Conservation (phyloP, 2,797 vertebrate genomes). For the Ispidina lecontei region DNA sequence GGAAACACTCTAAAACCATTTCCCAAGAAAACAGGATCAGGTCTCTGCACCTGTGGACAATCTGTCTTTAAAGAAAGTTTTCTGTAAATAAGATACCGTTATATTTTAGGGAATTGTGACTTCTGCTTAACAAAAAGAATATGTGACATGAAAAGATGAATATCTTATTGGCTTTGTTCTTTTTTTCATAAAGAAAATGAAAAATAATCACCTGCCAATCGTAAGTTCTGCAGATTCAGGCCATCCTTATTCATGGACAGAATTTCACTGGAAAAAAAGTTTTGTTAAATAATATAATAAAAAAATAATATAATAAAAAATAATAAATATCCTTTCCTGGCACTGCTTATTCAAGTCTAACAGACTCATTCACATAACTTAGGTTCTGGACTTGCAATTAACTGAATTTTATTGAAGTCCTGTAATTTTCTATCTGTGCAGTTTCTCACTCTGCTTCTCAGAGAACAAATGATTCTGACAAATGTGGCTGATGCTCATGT, state of each 20-base stretch:
- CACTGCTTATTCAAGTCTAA: neutral
- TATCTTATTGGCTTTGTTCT: neutral
- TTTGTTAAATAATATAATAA: no score
- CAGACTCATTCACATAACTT: neutral
- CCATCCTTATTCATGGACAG: neutral
- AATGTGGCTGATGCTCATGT: neutral
- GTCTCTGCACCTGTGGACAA: neutral
- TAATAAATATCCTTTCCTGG: neutral
- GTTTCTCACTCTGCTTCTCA: neutral
- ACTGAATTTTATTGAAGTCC: neutral
- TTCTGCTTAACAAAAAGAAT: neutral
- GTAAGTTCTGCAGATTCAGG: neutral
- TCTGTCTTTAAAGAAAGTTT: neutral
- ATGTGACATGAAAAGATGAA: neutral
- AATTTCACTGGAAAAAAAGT: neutral
- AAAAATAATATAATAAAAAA: neutral
- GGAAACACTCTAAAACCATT: neutral
- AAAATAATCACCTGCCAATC: neutral
- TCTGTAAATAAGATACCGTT: neutral
- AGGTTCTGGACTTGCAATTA: neutral
- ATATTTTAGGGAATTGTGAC: neutral
- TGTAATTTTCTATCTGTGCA: neutral
- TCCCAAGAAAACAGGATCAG: neutral
- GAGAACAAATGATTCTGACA: neutral
- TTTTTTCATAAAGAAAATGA: neutral